Evolutionary conservation across 1,140 invertebrate species (phyloP).

Genomic region (Drosophila kikkawai): DNA sequence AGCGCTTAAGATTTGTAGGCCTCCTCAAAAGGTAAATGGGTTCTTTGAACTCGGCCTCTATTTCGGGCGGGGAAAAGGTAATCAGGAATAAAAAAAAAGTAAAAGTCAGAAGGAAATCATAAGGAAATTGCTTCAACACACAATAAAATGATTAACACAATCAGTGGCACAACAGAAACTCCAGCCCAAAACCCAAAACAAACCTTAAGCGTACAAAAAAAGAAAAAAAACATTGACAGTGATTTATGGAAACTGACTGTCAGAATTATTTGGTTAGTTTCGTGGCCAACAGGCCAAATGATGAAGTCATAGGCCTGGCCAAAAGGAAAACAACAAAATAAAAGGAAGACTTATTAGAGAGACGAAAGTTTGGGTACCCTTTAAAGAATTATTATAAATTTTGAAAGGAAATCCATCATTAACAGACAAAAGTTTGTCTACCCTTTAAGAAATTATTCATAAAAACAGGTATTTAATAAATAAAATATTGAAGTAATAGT

Average conservation of each 20-base stretch:
- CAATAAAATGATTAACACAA: conserved; percentile 46
- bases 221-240: conserved; percentile 49
- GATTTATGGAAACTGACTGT: conserved; percentile 66
- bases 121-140: conserved; percentile 43
- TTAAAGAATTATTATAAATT: neutral
- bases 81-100: conserved; percentile 27
- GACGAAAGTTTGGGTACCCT: neutral
- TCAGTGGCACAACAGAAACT: conserved; percentile 6
- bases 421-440: too few relatives aligned
- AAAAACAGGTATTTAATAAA: too few relatives aligned
- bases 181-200: conserved; percentile 26
- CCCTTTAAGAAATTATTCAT: too few relatives aligned
- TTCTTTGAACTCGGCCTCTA: conserved; percentile 50
- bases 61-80: conserved; percentile 11
- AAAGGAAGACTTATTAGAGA: neutral
- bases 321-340: neutral
- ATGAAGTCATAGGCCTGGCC: conserved; percentile 67
- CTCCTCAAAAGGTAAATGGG: conserved; percentile 34
- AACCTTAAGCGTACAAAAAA: conserved; percentile 15
- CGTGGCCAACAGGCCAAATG: conserved; percentile 30
- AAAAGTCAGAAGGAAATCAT: conserved; percentile 49
- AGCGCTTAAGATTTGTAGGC: conserved; percentile 21
- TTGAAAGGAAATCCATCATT: too few relatives aligned
- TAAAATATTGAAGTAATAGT: too few relatives aligned
- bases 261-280: conserved; percentile 50